These are phyloP conservation scores for Ochotona curzoniae DNA, from an alignment of 2,113 vertebrate genomes.

Conservation along the genomic window DNA sequence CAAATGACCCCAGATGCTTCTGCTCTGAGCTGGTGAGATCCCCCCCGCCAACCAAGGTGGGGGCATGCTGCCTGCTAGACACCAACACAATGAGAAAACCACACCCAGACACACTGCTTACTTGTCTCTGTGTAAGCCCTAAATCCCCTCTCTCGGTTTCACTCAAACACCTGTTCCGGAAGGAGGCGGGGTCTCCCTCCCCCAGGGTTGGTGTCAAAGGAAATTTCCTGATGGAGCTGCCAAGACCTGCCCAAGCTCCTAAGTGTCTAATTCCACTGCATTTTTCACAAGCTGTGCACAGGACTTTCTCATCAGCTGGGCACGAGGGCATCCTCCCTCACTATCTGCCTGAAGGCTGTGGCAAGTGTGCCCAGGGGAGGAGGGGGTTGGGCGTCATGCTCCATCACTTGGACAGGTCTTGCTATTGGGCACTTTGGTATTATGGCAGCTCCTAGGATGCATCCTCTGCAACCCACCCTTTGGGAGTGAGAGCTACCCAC, in stretches of 20 bases:
- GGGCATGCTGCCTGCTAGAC: neutral
- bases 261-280: neutral
- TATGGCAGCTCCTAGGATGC: rapidly evolving
- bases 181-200: neutral
- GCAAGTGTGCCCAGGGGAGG: neutral
- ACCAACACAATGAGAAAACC: neutral
- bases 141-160: neutral
- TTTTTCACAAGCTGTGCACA: neutral
- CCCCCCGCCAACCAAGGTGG: neutral
- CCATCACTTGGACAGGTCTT: neutral
- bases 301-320: neutral
- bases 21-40: neutral
- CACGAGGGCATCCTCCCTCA: neutral
- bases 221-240: neutral
- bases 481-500: too few relatives aligned
- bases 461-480: rapidly evolving
- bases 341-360: neutral
- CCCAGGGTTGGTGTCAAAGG: neutral
- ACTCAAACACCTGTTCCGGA: neutral
- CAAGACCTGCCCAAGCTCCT: neutral
- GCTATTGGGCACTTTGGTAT: rapidly evolving
- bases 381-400: too few relatives aligned
- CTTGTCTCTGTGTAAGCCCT: neutral
- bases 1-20: neutral
- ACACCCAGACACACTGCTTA: neutral